Percentiles rank a stretch among this genome's conserved stretches.
phyloP scores from a whole-genome alignment of 2,888 invertebrate genomes.

The Sesia bembeciformis region DNA sequence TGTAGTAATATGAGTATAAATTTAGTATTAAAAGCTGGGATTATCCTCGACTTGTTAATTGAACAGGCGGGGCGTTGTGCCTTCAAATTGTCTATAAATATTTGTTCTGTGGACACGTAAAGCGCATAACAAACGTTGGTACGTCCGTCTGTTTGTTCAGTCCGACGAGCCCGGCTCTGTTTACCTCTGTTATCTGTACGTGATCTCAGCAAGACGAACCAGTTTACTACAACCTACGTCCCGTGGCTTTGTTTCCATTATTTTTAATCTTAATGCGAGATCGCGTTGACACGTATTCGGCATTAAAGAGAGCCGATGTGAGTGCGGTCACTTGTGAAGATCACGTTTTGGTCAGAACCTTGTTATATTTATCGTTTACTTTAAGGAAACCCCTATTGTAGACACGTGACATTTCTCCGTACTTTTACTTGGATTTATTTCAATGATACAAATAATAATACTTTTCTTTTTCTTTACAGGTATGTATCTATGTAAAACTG shows the following conservation, averaged over 20 bases:
- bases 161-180: conserved; percentile 38
- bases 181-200: conserved; percentile 34
- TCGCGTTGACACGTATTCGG: conserved; percentile 34
- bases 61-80: conserved; percentile 47
- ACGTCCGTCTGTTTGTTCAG: conserved; percentile 45
- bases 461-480: neutral
- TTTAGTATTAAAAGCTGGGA: neutral
- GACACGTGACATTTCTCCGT: neutral
- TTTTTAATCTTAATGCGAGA: conserved; percentile 30
- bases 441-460: neutral
- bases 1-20: too few relatives aligned
- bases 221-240: conserved; percentile 26
- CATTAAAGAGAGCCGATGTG: conserved; percentile 8
- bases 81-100: conserved; percentile 68
- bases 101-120: conserved; percentile 43
- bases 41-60: conserved; percentile 31
- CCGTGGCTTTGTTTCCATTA: conserved; percentile 26
- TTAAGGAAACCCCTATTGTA: too few relatives aligned
- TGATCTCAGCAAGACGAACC: conserved; percentile 33
- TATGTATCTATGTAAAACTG: neutral
- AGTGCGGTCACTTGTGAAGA: neutral
- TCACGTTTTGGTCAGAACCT: neutral
- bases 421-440: neutral
- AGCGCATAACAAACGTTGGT: conserved; percentile 42
- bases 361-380: neutral